phyloP scores from a whole-genome alignment of 2,888 invertebrate genomes.

The Temnothorax rugatulus region DNA sequence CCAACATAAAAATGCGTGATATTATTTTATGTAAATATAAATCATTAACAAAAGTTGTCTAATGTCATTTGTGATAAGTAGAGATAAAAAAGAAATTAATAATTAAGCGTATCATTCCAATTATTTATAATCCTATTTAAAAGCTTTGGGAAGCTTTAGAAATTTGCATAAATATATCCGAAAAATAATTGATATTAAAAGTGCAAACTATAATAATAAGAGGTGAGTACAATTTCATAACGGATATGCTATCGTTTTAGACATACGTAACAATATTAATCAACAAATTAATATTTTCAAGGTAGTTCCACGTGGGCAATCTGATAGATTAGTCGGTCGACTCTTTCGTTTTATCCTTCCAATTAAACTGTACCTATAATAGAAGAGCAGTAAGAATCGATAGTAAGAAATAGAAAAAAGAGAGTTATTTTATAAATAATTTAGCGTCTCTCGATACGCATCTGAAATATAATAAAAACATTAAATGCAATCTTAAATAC shows the following conservation, averaged over 20 bases:
- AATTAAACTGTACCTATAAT: neutral
- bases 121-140: neutral
- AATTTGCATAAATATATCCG: neutral
- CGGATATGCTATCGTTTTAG: neutral
- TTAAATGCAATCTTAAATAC: neutral
- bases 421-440: slow-evolving; percentile 9
- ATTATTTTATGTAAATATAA: slow-evolving; percentile 11
- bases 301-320: too few species aligned
- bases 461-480: too few species aligned
- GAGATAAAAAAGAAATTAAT: neutral
- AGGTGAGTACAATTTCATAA: neutral
- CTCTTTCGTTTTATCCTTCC: too few species aligned
- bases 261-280: neutral
- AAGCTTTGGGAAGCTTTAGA: neutral
- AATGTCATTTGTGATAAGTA: neutral
- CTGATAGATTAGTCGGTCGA: too few species aligned
- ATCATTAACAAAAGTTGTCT: slow-evolving; percentile 23
- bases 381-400: neutral
- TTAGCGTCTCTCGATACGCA: neutral
- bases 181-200: neutral
- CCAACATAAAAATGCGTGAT: slow-evolving; percentile 1
- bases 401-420: neutral
- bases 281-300: neutral
- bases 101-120: neutral
- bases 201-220: neutral